These are phyloP conservation scores for Polyodon spathula DNA, from an alignment of 2,113 vertebrate genomes.

Conservation along the genomic window DNA sequence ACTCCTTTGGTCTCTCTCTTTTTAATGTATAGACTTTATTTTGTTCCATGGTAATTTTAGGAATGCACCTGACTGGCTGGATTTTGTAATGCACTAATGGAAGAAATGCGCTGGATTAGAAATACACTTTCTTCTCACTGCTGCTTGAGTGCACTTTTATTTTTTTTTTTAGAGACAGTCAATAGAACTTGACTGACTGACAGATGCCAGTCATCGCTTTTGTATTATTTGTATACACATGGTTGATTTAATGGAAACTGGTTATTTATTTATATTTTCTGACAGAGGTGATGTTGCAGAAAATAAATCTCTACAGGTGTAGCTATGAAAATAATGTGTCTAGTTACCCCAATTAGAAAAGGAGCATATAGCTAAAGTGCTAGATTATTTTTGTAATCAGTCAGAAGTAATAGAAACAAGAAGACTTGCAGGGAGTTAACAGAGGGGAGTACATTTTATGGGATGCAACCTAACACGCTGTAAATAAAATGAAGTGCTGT, in stretches of 20 bases:
- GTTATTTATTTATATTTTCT: neutral
- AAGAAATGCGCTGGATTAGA: no score
- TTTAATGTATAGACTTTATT: no score
- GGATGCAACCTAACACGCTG: neutral
- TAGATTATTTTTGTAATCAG: conserved; percentile 16
- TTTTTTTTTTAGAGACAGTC: no score
- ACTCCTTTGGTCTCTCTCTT: no score
- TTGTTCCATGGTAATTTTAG: no score
- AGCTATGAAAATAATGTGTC: conserved; percentile 32
- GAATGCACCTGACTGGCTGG: no score
- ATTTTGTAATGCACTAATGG: no score
- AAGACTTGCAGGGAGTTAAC: neutral
- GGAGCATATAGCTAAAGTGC: conserved; percentile 33
- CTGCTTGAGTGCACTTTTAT: no score
- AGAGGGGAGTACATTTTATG: conserved; percentile 4
- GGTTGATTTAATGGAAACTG: neutral
- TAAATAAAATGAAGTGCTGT: neutral
- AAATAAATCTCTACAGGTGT: conserved; percentile 18
- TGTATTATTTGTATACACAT: neutral
- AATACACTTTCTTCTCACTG: no score
- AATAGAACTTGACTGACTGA: no score
- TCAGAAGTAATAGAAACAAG: neutral
- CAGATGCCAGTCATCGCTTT: neutral
- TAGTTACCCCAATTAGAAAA: conserved; percentile 44
- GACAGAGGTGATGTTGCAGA: conserved; percentile 28